A percentile compares a stretch with the other conserved stretches of the same genome.
phyloP scores from a whole-genome alignment of 2,113 vertebrate genomes.

The Hypanus sabinus region DNA sequence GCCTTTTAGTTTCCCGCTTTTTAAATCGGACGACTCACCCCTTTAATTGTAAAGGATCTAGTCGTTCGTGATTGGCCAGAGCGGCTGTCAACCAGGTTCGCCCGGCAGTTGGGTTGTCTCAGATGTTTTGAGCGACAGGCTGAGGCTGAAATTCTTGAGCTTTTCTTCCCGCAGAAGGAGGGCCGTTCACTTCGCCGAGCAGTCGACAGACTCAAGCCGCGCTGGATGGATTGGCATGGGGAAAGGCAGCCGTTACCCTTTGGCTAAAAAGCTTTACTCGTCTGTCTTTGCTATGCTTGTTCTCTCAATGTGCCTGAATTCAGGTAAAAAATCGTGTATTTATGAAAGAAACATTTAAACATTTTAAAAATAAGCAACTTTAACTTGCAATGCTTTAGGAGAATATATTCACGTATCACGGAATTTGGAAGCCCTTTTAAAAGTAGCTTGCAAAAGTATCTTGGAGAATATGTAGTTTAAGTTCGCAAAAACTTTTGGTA shows the following conservation, averaged over 20 bases:
- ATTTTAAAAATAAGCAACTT: neutral
- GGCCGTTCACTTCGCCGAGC: neutral
- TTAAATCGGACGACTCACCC: neutral
- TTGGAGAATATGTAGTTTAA: neutral
- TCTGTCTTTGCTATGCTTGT: slow-evolving; percentile 59
- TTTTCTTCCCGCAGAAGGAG: slow-evolving; percentile 13
- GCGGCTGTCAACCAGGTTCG: neutral
- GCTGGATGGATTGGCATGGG: slow-evolving; percentile 66
- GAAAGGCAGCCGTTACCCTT: slow-evolving; percentile 65
- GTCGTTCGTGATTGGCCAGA: neutral
- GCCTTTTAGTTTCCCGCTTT: neutral
- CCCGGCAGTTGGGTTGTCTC: neutral
- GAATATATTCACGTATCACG: neutral
- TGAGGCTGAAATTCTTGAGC: slow-evolving; percentile 1
- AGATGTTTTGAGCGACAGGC: neutral
- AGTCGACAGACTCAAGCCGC: slow-evolving; percentile 23
- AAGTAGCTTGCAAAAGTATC: neutral
- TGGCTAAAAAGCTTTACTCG: slow-evolving; percentile 69
- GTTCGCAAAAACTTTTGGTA: neutral
- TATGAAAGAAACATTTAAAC: neutral
- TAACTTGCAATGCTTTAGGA: neutral
- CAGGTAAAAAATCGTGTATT: slow-evolving; percentile 52
- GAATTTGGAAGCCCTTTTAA: neutral
- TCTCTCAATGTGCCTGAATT: slow-evolving; percentile 58
- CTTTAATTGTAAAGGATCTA: neutral